Percentiles rank a stretch among this genome's conserved stretches.
Conservation (phyloP, 2,888 invertebrate species). For the Slavum lentiscoides region DNA sequence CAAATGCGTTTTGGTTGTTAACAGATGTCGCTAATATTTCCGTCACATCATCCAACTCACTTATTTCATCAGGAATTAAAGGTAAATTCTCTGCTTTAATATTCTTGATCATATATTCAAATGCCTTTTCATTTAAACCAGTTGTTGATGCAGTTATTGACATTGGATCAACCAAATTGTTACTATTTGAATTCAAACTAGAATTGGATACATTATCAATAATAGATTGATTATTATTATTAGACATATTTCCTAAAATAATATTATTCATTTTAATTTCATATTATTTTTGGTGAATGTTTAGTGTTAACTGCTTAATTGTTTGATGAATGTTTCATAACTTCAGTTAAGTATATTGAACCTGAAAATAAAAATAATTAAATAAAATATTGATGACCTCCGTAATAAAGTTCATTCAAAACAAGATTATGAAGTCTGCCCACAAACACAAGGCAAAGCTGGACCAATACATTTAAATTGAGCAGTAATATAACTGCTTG, state of each 20-base stretch:
- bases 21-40: neutral
- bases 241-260: neutral
- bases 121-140: neutral
- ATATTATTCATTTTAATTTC: neutral
- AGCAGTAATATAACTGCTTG: too few relatives aligned
- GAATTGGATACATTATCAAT: neutral
- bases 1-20: neutral
- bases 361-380: neutral
- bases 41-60: neutral
- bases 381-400: too few relatives aligned
- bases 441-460: too few relatives aligned
- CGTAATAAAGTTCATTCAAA: too few relatives aligned
- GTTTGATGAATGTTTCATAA: neutral
- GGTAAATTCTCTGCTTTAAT: conserved; percentile 10
- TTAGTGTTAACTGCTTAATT: neutral
- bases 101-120: neutral
- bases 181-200: neutral
- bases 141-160: neutral
- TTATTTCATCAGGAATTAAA: neutral
- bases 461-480: too few relatives aligned
- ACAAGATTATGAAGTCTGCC: too few relatives aligned
- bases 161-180: neutral
- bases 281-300: neutral
- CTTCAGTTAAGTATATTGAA: neutral
- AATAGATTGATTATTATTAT: neutral